A percentile compares a stretch with the other conserved stretches of the same genome.
Evolutionary conservation across 2,888 invertebrate genomes (phyloP).

Genomic region (Drosophila percnosoma): DNA sequence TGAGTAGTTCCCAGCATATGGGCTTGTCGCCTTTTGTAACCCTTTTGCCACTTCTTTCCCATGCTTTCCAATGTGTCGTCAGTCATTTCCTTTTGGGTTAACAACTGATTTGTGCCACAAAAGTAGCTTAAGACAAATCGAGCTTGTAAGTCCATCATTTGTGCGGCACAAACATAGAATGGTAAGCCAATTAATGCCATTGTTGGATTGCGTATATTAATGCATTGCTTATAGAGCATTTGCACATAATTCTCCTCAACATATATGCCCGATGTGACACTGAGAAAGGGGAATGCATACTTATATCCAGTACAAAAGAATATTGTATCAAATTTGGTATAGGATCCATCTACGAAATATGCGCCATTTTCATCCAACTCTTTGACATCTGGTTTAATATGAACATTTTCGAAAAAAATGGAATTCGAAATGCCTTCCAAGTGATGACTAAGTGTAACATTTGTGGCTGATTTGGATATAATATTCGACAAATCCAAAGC

Average conservation of each 20-base stretch:
- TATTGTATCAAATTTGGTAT: conserved; percentile 88
- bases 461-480: conserved; percentile 87
- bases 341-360: conserved; percentile 88
- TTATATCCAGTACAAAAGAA: conserved; percentile 93
- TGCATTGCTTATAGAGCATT: conserved; percentile 93
- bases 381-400: conserved; percentile 88
- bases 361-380: conserved; percentile 86
- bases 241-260: conserved; percentile 93
- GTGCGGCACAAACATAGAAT: conserved; percentile 93
- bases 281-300: conserved; percentile 91
- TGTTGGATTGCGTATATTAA: conserved; percentile 92
- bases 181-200: conserved; percentile 93
- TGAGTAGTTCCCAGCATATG: conserved; percentile 93
- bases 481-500: conserved; percentile 92
- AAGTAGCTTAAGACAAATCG: conserved; percentile 89
- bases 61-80: conserved; percentile 87
- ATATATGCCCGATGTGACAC: conserved; percentile 88
- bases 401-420: conserved; percentile 88
- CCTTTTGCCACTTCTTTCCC: conserved; percentile 86
- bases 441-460: conserved; percentile 90
- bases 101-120: conserved; percentile 87
- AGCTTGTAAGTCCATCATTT: conserved; percentile 94
- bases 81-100: conserved; percentile 88
- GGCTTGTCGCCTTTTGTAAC: conserved; percentile 90
- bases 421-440: conserved; percentile 87